phyloP scores from a whole-genome alignment of 2,888 invertebrate species.

The Coelinius sp. region DNA sequence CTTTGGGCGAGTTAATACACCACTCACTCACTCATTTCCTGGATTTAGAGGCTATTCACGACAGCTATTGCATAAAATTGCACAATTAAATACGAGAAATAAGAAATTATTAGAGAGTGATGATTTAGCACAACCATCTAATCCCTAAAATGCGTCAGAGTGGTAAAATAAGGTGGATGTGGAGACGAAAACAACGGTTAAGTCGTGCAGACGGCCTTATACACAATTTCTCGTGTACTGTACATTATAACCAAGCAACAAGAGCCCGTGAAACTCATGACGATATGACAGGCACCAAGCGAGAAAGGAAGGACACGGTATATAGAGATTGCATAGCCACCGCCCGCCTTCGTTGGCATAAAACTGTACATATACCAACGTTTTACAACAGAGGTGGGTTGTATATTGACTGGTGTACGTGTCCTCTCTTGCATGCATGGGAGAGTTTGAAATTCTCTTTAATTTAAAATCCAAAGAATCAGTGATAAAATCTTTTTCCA shows the following conservation, averaged over 20 bases:
- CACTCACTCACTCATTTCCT: neutral
- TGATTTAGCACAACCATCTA: neutral
- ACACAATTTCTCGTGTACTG: constrained; percentile 15
- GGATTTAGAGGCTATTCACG: too few relatives aligned
- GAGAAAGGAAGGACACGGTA: constrained; percentile 20
- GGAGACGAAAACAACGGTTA: neutral
- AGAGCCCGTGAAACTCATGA: constrained; percentile 24
- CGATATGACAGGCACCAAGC: constrained; percentile 19
- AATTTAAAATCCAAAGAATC: neutral
- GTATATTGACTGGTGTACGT: neutral
- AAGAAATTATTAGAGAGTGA: neutral
- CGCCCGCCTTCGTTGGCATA: constrained; percentile 26
- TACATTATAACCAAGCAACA: constrained; percentile 8
- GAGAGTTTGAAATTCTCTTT: constrained; percentile 4
- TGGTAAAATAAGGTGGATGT: neutral
- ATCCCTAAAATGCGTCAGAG: neutral
- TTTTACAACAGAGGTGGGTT: neutral
- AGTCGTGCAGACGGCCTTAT: constrained; percentile 8
- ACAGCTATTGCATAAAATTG: neutral
- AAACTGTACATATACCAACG: constrained; percentile 3
- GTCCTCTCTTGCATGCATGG: neutral
- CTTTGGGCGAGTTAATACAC: neutral
- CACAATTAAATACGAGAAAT: neutral
- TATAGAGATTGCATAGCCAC: constrained; percentile 22
- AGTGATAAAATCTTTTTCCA: too few relatives aligned